A percentile compares a stretch with the other conserved stretches of the same genome.
Conservation (phyloP, 2,888 invertebrate species). For the Lasioglossum morio region DNA sequence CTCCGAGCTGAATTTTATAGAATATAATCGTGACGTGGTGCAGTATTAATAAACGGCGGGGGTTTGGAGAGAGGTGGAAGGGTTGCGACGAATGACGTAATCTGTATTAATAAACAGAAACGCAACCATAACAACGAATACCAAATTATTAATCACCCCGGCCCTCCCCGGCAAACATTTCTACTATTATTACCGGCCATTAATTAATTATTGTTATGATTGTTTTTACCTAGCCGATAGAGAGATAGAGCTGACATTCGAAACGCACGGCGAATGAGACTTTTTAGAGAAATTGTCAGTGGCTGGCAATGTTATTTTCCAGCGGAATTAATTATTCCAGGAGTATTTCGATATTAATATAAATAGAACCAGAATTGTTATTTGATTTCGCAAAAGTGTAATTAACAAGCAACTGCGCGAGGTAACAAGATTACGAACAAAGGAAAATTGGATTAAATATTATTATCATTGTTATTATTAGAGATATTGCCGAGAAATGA, state of each 20-base stretch:
- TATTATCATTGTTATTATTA: not conserved
- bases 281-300: not conserved
- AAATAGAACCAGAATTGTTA: not conserved
- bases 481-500: not conserved
- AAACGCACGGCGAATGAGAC: not conserved
- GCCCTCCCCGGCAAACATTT: not conserved
- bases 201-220: not conserved
- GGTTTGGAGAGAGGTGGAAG: not conserved
- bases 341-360: not conserved
- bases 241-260: not conserved
- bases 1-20: not conserved
- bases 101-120: slow-evolving; percentile 11
- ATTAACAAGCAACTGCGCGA: not conserved
- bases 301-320: not conserved
- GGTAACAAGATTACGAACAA: not conserved
- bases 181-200: slow-evolving; percentile 1
- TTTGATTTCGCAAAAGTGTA: not conserved
- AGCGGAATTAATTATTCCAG: not conserved
- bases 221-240: not conserved
- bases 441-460: not conserved
- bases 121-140: not conserved
- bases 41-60: not conserved
- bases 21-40: slow-evolving; percentile 1
- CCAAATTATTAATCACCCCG: slow-evolving; percentile 7
- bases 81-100: slow-evolving; percentile 1